A percentile compares a stretch with the other conserved stretches of the same genome.
Conservation (phyloP, 2,888 invertebrate genomes). For the Amblyteles armatorius region DNA sequence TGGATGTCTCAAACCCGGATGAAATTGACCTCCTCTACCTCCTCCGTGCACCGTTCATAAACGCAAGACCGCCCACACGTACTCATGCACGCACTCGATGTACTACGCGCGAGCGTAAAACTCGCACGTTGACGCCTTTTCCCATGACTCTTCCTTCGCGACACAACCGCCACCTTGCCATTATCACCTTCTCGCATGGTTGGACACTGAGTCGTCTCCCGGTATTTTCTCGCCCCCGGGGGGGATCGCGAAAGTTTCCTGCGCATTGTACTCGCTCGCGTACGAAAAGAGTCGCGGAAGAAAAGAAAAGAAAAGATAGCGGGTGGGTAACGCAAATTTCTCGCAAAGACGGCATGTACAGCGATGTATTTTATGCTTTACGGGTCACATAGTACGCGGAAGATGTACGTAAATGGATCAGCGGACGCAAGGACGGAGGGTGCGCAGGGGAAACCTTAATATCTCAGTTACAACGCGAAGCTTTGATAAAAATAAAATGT, state of each 20-base stretch:
- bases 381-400: background rate
- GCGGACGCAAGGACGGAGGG: background rate
- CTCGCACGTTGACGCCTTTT: conserved; percentile 60
- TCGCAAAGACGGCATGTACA: background rate
- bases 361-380: conserved; percentile 19
- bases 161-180: conserved; percentile 22
- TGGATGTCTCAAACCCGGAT: conserved; percentile 30
- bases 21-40: conserved; percentile 22
- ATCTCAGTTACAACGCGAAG: too few species aligned
- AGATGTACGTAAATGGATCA: background rate
- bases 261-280: conserved; percentile 34
- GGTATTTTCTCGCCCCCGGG: conserved; percentile 15
- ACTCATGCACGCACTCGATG: background rate
- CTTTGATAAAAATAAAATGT: too few species aligned
- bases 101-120: conserved; percentile 52
- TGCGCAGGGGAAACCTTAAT: background rate
- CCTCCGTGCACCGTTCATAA: background rate
- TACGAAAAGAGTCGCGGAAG: background rate
- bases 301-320: background rate
- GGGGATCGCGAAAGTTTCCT: conserved; percentile 28
- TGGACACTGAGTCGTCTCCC: conserved; percentile 50
- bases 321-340: background rate
- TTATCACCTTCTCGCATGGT: conserved; percentile 65
- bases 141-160: conserved; percentile 61
- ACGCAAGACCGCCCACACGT: background rate